Evolutionary conservation across 2,113 vertebrate species (phyloP), one percentile per base, ranked within the genome.

Genomic region (Glaucomys volans): DNA sequence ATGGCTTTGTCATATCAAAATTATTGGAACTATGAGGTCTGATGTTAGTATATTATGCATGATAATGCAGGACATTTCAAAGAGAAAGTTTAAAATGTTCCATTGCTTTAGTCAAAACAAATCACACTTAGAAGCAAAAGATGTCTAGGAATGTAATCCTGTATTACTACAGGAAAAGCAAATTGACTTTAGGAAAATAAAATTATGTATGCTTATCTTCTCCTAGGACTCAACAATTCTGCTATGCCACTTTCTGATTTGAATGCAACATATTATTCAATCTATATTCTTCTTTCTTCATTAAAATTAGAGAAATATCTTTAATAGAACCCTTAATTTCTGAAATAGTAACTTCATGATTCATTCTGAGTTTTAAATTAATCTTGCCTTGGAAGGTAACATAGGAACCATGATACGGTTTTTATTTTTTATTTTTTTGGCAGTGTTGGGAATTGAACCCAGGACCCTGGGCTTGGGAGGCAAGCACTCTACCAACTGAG

Each of bases 321-420:
- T 88, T 64, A 88, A 47, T 84, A 80, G 37, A 75, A 50, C 8
- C 47, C 16, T 88, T 83, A 74, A 72, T 80, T 94, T 22, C 57
- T 74, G 4, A 20, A 75, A 57, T 85, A 92, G 89, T 86, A 92
- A 66, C 14, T 92, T 90, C n/a, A 44, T 81, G 50, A 85, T 47
- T 91, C 32, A 81, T 57, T 69, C n/a, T 89, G 90, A 81, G 9
- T 50, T 81, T 32, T 50, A 62, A 59, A 72, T 91, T 88, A 64
- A 94, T 82, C 47, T 28, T 91, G 30, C 32, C 8, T n/a, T 71
- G 18, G 32, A 77, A 10, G 74, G 20, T 67, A 42, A 85, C 35
- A 64, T n/a, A 18, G 37, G 71, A 80, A 40, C 13, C 30, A 52
- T 50, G 40, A 52, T n/a, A n/a, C n/a, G n/a, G n/a, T n/a, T n/a